A percentile compares a stretch with the other conserved stretches of the same genome.
These are phyloP conservation scores for Drosophila kurseongensis DNA, from an alignment of 1,140 invertebrate species.

Conservation along the genomic window DNA sequence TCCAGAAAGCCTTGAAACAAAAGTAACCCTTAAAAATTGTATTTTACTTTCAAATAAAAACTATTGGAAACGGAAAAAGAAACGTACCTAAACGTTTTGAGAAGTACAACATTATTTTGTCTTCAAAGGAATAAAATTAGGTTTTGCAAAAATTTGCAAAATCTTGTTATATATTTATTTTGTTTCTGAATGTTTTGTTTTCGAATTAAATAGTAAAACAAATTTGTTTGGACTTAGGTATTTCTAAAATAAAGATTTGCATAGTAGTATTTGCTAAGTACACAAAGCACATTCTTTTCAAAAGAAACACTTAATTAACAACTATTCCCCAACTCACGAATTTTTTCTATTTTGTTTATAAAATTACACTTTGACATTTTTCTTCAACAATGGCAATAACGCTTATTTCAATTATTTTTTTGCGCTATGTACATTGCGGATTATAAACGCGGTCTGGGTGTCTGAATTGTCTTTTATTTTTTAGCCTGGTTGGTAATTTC, in stretches of 20 bases:
- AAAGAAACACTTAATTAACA: too few species aligned
- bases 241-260: too few species aligned
- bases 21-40: not conserved
- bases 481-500: conserved; percentile 56
- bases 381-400: not conserved
- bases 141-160: not conserved
- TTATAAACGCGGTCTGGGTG: conserved; percentile 60
- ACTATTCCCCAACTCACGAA: too few species aligned
- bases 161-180: too few species aligned
- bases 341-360: too few species aligned
- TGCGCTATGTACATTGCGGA: conserved; percentile 32
- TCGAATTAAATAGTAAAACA: too few species aligned
- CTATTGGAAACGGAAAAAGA: not conserved
- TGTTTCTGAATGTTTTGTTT: too few species aligned
- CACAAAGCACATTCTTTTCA: too few species aligned
- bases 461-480: conserved; percentile 40
- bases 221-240: too few species aligned
- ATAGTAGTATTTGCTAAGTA: too few species aligned
- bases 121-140: not conserved
- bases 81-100: not conserved
- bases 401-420: conserved; percentile 13
- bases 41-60: conserved; percentile 2
- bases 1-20: conserved; percentile 2
- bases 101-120: too few species aligned
- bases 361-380: not conserved